Evolutionary conservation across 2,113 vertebrate species (phyloP).

Genomic region (Rafetus swinhoei): DNA sequence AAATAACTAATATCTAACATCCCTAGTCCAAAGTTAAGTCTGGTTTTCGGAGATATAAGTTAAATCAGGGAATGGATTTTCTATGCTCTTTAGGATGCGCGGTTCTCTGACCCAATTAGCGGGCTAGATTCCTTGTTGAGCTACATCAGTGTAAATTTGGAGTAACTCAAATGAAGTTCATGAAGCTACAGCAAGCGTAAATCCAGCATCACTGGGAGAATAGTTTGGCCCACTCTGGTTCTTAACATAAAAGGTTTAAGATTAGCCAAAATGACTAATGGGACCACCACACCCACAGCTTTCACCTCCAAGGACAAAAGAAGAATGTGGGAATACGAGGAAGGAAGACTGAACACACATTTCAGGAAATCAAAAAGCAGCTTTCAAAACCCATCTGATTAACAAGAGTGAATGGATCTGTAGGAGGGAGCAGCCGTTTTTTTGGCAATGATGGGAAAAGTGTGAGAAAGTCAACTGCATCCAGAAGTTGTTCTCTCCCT

Average conservation of each 20-base stretch:
- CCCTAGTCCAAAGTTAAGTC: neutral
- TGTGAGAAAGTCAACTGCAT: neutral
- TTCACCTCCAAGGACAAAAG: constrained; percentile 61
- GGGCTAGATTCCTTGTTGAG: neutral
- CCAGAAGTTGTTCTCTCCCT: neutral
- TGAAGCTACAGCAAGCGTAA: neutral
- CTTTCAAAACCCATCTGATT: constrained; percentile 22
- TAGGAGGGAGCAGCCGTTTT: constrained; percentile 37
- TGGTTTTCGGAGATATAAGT: accelerated
- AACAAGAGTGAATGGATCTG: neutral
- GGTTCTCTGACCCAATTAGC: neutral
- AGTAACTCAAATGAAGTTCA: neutral
- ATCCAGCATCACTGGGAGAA: neutral
- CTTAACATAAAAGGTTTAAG: constrained; percentile 26
- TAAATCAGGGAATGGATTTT: neutral
- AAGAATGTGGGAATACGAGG: constrained; percentile 35
- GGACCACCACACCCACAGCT: constrained; percentile 65
- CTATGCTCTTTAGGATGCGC: neutral
- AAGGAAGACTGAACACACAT: constrained; percentile 12
- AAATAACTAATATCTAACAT: too few relatives aligned
- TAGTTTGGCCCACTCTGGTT: neutral
- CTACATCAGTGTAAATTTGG: neutral
- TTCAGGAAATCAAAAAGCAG: constrained; percentile 37
- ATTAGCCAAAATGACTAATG: constrained; percentile 47
- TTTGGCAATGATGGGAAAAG: neutral